Evolutionary conservation across 2,888 invertebrate species (phyloP), one percentile per base, ranked within the genome.

Genomic region (Melipona beecheii): DNA sequence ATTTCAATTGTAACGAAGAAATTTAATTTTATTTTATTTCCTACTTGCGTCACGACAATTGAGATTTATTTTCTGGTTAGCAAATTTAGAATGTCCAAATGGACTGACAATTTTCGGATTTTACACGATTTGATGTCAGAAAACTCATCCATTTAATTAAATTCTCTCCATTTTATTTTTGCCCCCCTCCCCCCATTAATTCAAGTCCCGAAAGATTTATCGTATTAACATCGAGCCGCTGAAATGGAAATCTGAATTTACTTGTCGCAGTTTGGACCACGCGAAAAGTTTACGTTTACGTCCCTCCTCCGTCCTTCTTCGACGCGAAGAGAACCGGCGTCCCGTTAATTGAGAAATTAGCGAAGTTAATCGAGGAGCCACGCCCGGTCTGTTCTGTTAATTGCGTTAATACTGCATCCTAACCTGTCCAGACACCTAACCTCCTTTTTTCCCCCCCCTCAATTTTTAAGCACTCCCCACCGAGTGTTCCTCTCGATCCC

Each of bases 261-360:
- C 71, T 52, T 43, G 43, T 70, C 49, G 19, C 60, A 54, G 52
- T 49, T 78, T 75, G 65, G 15, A 15, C 64, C 17, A 0, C 52
- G 31, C 21, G 21, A 49, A 66, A 62, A 70, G 60, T 66, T 64
- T 56, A 19, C 13, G 60, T 66, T 64, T 56, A 19, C 13, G 31
- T 64, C n/a, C 24, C 43, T 27, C n/a, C 56, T 27, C n/a, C 21
- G 21, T 66, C 27, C 54, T 9, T 0, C 52, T 56, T n/a, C 11
- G 17, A 11, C 54, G 17, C 27, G 52, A 43, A 13, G 31, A 68
- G 72, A 31, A 68, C 75, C 68, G 31, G 66, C 70, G 1, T 62
- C 69, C 75, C 71, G 87, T 89, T 91, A 91, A 91, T 90, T 84
- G 91, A 89, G 87, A 90, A 87, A 91, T 91, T 90, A 87, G 86